Conservation (phyloP, 2,797 vertebrate species). For the Phalanger gymnotis region DNA sequence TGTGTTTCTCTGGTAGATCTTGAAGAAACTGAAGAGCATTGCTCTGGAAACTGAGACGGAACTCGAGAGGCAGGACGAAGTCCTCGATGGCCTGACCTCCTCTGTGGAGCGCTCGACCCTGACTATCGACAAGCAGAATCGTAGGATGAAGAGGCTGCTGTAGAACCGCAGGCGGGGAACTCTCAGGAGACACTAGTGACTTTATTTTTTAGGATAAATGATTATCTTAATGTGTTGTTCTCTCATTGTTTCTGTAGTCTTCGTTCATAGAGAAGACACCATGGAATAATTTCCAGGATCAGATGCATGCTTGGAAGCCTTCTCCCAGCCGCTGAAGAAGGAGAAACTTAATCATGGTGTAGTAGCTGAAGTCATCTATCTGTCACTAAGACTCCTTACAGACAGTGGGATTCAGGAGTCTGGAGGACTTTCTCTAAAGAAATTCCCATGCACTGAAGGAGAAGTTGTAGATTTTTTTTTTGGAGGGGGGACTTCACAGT, state of each 20-base stretch:
- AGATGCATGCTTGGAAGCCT: not conserved
- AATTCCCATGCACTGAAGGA: not conserved
- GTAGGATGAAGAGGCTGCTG: constrained; percentile 90
- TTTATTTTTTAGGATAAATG: not conserved
- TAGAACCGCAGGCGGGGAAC: constrained; percentile 64
- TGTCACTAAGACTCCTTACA: not conserved
- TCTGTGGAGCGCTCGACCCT: constrained; percentile 89
- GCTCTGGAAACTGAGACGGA: constrained; percentile 93
- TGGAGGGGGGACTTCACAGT: not conserved
- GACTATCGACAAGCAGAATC: constrained; percentile 90
- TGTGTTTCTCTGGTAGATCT: constrained; percentile 86
- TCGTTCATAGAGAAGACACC: constrained; percentile 1
- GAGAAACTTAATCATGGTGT: fast-evolving
- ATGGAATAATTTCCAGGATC: not conserved
- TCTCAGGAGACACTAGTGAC: not conserved
- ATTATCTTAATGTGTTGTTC: not conserved
- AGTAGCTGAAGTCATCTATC: not conserved
- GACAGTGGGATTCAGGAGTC: not conserved
- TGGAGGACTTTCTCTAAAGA: not conserved
- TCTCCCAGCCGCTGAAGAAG: not conserved
- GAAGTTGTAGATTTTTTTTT: not conserved
- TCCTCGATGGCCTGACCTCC: constrained; percentile 88
- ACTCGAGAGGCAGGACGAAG: constrained; percentile 94
- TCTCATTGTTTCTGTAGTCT: not conserved
- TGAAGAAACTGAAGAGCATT: constrained; percentile 92